phyloP scores from a whole-genome alignment of 2,113 vertebrate species.

The Pimephales promelas region DNA sequence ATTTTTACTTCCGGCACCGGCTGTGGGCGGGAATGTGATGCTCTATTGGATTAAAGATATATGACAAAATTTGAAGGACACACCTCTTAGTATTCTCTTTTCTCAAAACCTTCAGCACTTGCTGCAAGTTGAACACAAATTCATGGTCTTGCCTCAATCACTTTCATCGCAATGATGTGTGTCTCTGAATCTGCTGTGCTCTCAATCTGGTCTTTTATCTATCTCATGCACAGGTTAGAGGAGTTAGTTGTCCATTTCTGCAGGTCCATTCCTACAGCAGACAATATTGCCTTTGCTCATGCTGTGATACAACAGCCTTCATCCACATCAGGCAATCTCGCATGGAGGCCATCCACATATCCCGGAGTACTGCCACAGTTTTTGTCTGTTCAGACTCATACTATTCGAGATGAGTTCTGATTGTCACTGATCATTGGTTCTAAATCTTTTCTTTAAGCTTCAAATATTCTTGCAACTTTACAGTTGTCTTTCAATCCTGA shows the following conservation, averaged over 20 bases:
- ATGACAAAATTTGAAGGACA: neutral
- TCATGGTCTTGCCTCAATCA: neutral
- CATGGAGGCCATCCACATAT: neutral
- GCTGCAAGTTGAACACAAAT: neutral
- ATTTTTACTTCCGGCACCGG: too few relatives aligned
- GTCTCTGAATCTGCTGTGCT: neutral
- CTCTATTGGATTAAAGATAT: constrained; percentile 12
- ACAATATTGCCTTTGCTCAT: neutral
- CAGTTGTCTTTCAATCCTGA: neutral
- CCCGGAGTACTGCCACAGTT: neutral
- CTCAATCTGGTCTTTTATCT: neutral
- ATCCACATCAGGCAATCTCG: neutral
- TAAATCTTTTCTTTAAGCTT: neutral
- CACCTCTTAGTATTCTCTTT: neutral
- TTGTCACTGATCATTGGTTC: neutral
- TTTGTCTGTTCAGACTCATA: neutral
- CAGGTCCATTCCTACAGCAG: neutral
- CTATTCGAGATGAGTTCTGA: neutral
- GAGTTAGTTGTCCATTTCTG: neutral
- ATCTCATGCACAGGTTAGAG: neutral
- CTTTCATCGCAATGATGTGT: neutral
- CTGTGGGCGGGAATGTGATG: too few relatives aligned
- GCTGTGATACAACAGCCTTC: neutral
- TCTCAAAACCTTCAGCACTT: neutral
- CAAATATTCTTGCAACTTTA: neutral